Evolutionary conservation across 2,888 invertebrate species (phyloP).

Genomic region (Argyra leucocephala): DNA sequence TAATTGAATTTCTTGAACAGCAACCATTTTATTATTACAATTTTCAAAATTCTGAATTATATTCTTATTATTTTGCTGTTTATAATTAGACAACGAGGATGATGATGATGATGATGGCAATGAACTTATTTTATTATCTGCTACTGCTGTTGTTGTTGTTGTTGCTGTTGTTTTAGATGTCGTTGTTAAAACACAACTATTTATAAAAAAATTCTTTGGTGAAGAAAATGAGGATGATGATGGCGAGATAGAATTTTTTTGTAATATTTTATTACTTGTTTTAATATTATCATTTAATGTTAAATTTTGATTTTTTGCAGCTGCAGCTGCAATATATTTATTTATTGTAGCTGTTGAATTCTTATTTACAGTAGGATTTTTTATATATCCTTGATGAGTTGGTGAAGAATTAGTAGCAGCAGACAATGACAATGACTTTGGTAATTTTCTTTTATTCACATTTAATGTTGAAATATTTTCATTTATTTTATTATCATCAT

Average conservation of each 20-base stretch:
- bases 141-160: background rate
- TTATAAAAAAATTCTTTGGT: background rate
- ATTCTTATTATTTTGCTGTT: conserved; percentile 20
- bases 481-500: background rate
- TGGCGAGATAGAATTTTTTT: conserved; percentile 14
- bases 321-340: background rate
- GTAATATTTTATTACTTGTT: conserved; percentile 16
- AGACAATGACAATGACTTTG: no score
- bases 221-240: background rate
- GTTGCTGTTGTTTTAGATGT: background rate
- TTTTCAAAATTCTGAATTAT: conserved; percentile 22
- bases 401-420: background rate
- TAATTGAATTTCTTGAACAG: conserved; percentile 42
- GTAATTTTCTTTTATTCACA: background rate
- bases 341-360: conserved; percentile 1
- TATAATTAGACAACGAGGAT: conserved; percentile 16
- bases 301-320: conserved; percentile 15
- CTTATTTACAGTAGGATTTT: conserved; percentile 4
- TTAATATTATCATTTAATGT: conserved; percentile 25
- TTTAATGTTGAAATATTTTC: background rate
- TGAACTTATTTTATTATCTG: conserved; percentile 18
- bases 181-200: background rate
- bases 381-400: background rate
- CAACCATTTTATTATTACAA: conserved; percentile 46
- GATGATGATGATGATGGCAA: conserved; percentile 18